These are phyloP conservation scores for Callimorpha dominula DNA, from an alignment of 2,888 invertebrate genomes.

Conservation along the genomic window DNA sequence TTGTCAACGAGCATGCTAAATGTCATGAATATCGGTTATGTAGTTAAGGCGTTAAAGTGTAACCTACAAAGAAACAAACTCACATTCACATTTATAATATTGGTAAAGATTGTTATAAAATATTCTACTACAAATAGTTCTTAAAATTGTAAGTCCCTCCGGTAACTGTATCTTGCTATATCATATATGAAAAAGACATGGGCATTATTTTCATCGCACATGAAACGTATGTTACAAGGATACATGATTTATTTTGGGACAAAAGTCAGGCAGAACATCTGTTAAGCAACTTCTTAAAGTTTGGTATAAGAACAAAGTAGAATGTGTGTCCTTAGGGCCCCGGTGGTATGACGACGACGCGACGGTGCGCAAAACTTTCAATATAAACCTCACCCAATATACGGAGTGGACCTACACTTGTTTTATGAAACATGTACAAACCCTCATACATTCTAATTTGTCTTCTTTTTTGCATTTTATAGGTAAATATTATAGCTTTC, in stretches of 20 bases:
- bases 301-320: constrained; percentile 76
- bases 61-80: too few relatives aligned
- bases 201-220: constrained; percentile 51
- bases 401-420: constrained; percentile 45
- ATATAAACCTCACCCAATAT: constrained; percentile 74
- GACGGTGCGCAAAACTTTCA: constrained; percentile 63
- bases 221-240: constrained; percentile 62
- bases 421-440: constrained; percentile 44
- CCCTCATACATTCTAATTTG: not conserved
- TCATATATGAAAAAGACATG: constrained; percentile 33
- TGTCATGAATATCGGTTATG: too few relatives aligned
- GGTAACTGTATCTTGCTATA: not conserved
- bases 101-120: too few relatives aligned
- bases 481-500: not conserved
- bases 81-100: too few relatives aligned
- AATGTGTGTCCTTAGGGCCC: constrained; percentile 75
- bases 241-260: constrained; percentile 71
- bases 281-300: constrained; percentile 80
- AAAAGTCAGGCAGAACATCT: constrained; percentile 79
- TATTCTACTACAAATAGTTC: not conserved
- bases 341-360: constrained; percentile 37
- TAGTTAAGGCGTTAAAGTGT: too few relatives aligned
- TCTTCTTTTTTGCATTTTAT: not conserved
- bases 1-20: too few relatives aligned
- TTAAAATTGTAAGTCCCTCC: not conserved